Base-by-base conservation (phyloP, 2,888 invertebrate species). In the Oxystoma pomonae region DNA sequence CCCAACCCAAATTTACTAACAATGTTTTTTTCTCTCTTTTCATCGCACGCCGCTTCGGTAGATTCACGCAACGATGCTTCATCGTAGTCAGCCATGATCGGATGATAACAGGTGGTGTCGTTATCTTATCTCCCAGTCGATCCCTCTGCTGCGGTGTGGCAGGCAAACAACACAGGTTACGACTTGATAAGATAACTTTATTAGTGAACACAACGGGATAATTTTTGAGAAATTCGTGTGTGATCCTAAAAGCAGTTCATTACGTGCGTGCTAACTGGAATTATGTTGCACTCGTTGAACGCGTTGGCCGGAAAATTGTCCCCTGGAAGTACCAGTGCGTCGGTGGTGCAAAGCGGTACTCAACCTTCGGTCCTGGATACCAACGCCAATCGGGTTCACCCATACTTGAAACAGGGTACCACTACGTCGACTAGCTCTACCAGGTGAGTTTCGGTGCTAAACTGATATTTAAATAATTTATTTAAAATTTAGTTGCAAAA, bases 251-350 rank as follows among this genome's bases (percentile, higher is more conserved):
- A 7, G 18, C 19, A 56, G 63, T 68, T 69, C 72, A 72, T 78
- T 81, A 65, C 67, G 72, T 72, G 72, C 67, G 70, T 68, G 71
- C 12, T 3, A 35, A 35, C 35, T 35, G 35, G 12, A 35, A 83
- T 81, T 79, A 93, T 93, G 93, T 86, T 94, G 82, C 90, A 91
- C 82, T 90, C 92, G 74, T 84, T 94, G 82, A 92, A 92, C 85
- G 89, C 90, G 81, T 86, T 94, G 83, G 93, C 93, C 83, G 91
- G 91, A 80, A 94, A 94, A 83, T 90, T 93, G 81, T 92, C 93
- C 81, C 92, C 93, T 78, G 90, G 90, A 81, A 64, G 59, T 35
- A 62, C 65, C 18, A 68, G 62, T 66, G 60, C 66, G 69, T 35
- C 35, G 35, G 35, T 35, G 12, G 35, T 35, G 35, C 35, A 35